Conservation (phyloP, 2,797 vertebrate species). For the Gastrophryne carolinensis region DNA sequence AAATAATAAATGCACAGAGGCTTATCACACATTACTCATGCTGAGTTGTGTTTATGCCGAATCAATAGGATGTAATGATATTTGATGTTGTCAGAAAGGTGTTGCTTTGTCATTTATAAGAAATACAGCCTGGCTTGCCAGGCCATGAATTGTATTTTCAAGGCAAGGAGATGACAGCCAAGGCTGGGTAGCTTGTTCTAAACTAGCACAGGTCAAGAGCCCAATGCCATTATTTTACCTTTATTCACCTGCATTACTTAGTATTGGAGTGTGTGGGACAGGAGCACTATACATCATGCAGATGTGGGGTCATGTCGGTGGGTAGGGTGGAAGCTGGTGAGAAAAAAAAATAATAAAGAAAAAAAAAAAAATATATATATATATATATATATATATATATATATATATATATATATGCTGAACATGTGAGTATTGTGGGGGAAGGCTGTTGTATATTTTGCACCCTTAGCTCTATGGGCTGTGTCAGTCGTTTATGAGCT, state of each 20-base stretch:
- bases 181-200: background rate
- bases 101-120: background rate
- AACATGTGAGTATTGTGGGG: background rate
- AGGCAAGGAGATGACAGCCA: background rate
- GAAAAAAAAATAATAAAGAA: no score
- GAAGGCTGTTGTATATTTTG: constrained; percentile 6
- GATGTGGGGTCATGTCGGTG: no score
- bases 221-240: no score
- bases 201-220: background rate
- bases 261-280: no score
- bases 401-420: no score
- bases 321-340: no score
- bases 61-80: background rate
- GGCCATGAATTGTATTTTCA: background rate
- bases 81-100: background rate
- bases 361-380: no score
- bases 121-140: background rate
- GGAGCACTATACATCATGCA: no score
- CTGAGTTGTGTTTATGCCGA: background rate
- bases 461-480: constrained; percentile 5
- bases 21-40: background rate
- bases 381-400: no score
- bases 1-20: background rate
- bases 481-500: constrained; percentile 16
- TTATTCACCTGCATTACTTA: no score